Base-by-base conservation (phyloP, 2,888 invertebrate species). In the Phragmatobia fuliginosa region DNA sequence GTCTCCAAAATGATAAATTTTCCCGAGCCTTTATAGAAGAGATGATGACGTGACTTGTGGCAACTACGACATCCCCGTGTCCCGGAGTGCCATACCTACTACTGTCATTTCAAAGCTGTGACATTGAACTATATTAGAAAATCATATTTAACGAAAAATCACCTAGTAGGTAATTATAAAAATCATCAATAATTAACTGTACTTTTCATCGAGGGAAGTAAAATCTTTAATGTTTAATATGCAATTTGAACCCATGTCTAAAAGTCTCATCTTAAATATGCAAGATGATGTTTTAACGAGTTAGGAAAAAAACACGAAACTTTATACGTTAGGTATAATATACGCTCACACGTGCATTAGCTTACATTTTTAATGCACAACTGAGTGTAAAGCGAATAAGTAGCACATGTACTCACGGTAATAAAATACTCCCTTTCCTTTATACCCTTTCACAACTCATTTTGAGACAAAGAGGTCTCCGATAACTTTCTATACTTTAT, bases 401-500 rank as follows among this genome's bases (percentile, higher is more conserved):
- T 64, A 64, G 58, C 14, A 33, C 41, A 61, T 61, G 38, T 38
- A 68, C 41, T 32, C 62, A 56, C 61, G 70, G 73, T 80, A 77
- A 73, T 73, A 79, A 78, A 80, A 80, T 67, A 71, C 76, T 68
- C 62, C 61, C 71, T 68, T 72, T 67, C 64, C 65, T 60, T 60
- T 60, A 70, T 76, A 77, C 69, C 74, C 64, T 56, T 38, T 66
- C 72, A 73, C 64, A 73, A 79, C 68, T 71, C 71, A 78, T 79
- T 80, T 80, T 72, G 72, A 78, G 76, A 76, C 68, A 80, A 78
- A 74, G 63, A 78, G 70, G 70, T 77, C 74, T 61, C 71, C 78
- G 68, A 80, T 78, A 80, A 78, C 80, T 80, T 74, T 70, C 71
- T 60, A 80, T 78, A 78, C 74, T 74, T 80, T 79, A 76, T 78